These are phyloP conservation scores for Dromius quadrimaculatus DNA, from an alignment of 2,888 invertebrate species.

Conservation along the genomic window DNA sequence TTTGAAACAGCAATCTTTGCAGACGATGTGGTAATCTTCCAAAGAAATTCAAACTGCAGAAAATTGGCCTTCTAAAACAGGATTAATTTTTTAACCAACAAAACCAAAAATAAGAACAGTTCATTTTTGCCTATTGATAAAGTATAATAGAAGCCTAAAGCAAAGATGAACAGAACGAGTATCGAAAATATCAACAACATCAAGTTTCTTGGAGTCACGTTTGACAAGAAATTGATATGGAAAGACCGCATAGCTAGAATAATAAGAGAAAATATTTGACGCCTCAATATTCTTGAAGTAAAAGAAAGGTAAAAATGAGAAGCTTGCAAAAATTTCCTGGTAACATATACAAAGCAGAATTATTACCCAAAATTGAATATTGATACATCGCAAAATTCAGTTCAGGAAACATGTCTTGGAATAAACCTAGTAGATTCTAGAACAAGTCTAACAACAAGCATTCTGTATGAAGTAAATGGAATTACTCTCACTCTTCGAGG, in stretches of 20 bases:
- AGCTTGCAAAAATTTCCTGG: not conserved
- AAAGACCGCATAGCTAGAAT: not conserved
- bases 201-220: slow-evolving; percentile 2
- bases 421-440: not conserved
- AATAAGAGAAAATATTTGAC: not conserved
- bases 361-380: slow-evolving; percentile 29
- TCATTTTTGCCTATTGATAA: slow-evolving; percentile 15
- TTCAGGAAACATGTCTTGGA: slow-evolving; percentile 11
- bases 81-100: slow-evolving; percentile 46
- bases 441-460: not conserved
- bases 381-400: not conserved
- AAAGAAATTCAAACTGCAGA: slow-evolving; percentile 23
- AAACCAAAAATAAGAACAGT: slow-evolving; percentile 48
- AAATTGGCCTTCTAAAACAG: slow-evolving; percentile 29
- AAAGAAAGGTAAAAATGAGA: slow-evolving; percentile 1
- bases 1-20: slow-evolving; percentile 42
- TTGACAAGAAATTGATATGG: slow-evolving; percentile 29
- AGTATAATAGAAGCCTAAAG: slow-evolving; percentile 5
- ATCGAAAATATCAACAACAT: not conserved
- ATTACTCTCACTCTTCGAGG: not conserved
- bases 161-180: not conserved
- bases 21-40: slow-evolving; percentile 51
- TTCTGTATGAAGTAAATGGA: not conserved
- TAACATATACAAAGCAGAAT: slow-evolving; percentile 11
- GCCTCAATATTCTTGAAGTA: not conserved